phyloP scores from a whole-genome alignment of 2,797 vertebrate genomes.

The Spinus olivaceus region DNA sequence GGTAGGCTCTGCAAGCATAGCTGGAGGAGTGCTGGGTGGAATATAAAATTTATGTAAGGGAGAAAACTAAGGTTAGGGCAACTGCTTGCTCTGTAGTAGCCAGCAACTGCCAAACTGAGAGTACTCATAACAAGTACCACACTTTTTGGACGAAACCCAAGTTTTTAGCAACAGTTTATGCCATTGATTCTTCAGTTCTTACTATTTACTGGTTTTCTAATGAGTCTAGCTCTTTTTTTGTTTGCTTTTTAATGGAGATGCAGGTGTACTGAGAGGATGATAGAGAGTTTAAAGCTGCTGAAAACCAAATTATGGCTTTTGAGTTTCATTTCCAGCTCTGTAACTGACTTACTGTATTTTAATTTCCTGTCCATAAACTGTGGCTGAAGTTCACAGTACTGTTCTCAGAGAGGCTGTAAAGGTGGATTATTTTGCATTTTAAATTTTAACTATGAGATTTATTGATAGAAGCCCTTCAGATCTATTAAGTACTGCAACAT shows the following conservation, averaged over 20 bases:
- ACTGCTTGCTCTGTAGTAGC: neutral
- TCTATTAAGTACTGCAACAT: neutral
- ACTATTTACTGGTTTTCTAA: neutral
- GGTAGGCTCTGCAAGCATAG: neutral
- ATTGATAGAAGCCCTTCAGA: neutral
- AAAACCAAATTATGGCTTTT: constrained; percentile 16
- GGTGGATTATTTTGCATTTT: neutral
- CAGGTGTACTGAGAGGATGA: neutral
- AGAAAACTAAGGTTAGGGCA: neutral
- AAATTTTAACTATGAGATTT: neutral
- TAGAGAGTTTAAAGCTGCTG: neutral
- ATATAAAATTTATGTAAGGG: neutral
- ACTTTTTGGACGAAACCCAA: neutral
- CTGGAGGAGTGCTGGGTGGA: neutral
- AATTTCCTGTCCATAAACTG: constrained; percentile 48
- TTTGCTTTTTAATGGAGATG: neutral
- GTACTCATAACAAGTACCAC: neutral
- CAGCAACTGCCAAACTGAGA: neutral
- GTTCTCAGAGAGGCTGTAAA: neutral
- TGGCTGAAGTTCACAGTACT: neutral
- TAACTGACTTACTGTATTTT: constrained; percentile 34
- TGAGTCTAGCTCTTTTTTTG: neutral
- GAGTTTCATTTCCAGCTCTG: constrained; percentile 2
- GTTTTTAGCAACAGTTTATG: neutral
- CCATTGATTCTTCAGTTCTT: neutral